Conservation (phyloP, 1,140 invertebrate species). For the Belonocnema kinseyi region DNA sequence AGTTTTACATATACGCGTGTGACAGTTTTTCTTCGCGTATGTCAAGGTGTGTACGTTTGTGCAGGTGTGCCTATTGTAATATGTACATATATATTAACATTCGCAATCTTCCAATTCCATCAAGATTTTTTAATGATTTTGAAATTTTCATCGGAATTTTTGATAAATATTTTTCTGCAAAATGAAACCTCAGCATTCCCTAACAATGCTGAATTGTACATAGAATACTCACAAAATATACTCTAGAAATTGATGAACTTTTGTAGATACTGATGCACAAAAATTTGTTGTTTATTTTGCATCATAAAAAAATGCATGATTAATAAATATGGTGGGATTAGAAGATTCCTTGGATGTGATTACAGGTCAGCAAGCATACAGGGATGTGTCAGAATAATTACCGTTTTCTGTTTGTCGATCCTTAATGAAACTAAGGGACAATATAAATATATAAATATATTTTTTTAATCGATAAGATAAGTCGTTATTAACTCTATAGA, state of each 20-base stretch:
- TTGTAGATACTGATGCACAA: neutral
- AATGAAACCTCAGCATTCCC: neutral
- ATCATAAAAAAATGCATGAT: neutral
- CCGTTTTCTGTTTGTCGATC: neutral
- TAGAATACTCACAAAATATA: constrained; percentile 23
- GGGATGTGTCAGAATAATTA: constrained; percentile 1
- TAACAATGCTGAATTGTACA: neutral
- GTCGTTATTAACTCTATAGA: constrained; percentile 28
- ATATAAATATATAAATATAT: constrained; percentile 16
- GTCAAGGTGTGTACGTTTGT: neutral
- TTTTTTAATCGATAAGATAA: constrained; percentile 16
- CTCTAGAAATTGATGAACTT: constrained; percentile 1
- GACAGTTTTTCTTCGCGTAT: neutral
- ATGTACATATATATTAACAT: constrained; percentile 4
- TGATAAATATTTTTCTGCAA: neutral
- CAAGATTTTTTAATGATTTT: neutral
- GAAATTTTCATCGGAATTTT: neutral
- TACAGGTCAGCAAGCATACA: neutral
- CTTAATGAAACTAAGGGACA: constrained; percentile 12
- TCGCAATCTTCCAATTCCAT: neutral
- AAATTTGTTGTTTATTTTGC: neutral
- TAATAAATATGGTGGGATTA: neutral
- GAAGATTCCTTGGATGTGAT: neutral
- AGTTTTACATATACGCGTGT: constrained; percentile 20
- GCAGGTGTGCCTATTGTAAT: neutral